Base-by-base conservation (phyloP, 1,140 invertebrate species). In the Drosophila ambigua region DNA sequence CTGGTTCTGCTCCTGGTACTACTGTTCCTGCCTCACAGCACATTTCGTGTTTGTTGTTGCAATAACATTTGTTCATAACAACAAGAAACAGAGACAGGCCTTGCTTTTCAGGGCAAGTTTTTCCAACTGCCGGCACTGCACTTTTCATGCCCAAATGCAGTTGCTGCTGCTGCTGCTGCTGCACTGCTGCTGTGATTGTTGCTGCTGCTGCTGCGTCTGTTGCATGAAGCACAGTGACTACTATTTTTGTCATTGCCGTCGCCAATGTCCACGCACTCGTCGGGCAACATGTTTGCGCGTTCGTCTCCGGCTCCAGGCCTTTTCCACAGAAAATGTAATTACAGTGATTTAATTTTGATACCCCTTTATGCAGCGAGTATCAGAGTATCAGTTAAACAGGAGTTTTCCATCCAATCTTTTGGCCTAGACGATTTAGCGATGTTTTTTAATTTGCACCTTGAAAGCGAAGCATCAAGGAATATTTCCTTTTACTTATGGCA, bases 111-210 rank as follows among this genome's bases (percentile, higher is more conserved):
- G 79, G 71, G 76, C 80, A 64, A 76, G 75, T 82, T 83, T 83
- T 83, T 83, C 76, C 79, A 83, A 79, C 76, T 79, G 79, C 73
- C 80, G 79, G 80, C 76, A 41, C 60, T 63, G 80, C 72, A 83
- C 76, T 83, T 83, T 83, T 83, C 75, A 83, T 83, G 79, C 79
- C 79, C 79, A 83, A 83, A 83, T 83, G 79, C 79, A 83, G 79
- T 63, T 69, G 69, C 48, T 58, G 62, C 26, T 50, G 41, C 13
- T n/a, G 24, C 67, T n/a, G 24, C 67, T 48, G 53, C 15, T 20
- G 20, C 20, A 20, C 20, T 50, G 41, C 13, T 28, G 31, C 50
- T 28, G 57, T 26, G 52, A 54, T 54, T 41, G 35, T 35, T 11
- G 50, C 50, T 20, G 45, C 41, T 46, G 51, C 53, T 31, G 53